Base-by-base conservation (phyloP, 1,140 invertebrate species). In the Caerostris darwini region DNA sequence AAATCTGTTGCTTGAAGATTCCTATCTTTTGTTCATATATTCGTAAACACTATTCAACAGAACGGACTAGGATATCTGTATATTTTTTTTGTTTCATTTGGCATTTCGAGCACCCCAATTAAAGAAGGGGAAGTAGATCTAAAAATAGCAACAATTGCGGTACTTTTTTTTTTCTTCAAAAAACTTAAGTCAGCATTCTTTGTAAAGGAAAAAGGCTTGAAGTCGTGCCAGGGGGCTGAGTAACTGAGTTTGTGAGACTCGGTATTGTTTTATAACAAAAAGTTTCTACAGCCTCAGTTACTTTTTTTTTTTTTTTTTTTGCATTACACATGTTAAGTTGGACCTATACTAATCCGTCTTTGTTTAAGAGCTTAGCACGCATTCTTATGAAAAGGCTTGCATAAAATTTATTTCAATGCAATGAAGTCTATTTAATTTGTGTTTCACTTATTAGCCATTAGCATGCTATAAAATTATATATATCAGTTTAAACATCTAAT, bases 161-260 rank as follows among this genome's bases (percentile, higher is more conserved):
- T 14, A n/a, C 50, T 71, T 88, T 90, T 69, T 69, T 58, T 58
- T 57, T 83, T n/a, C 19, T 83, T 10, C 14, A 82, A 86, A 57
- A 88, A 81, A 88, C 85, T 57, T 56, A 56, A 56, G 67, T 93
- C 92, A 93, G 92, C 92, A 93, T 93, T 93, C 92, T 93, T 93
- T 93, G 83, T 67, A 58, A 93, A 88, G 83, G 91, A 82, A 93
- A 93, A 93, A 93, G 92, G 92, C 57, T 93, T 93, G 86, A 93
- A 88, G 19, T 50, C 8, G 58, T 93, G 92, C 92, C 92, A 93
- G 83, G 71, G 83, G 10, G n/a, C 53, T 64, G 56, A 85, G 34
- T 19, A 61, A 14, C 91, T 93, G 83, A 83, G 14, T 93, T 19
- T 59, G 85, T 56, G 14, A 64, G 17, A 50, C n/a, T 81, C 83